These are phyloP conservation scores for Vidua chalybeata DNA, from an alignment of 2,113 vertebrate genomes.

Conservation along the genomic window DNA sequence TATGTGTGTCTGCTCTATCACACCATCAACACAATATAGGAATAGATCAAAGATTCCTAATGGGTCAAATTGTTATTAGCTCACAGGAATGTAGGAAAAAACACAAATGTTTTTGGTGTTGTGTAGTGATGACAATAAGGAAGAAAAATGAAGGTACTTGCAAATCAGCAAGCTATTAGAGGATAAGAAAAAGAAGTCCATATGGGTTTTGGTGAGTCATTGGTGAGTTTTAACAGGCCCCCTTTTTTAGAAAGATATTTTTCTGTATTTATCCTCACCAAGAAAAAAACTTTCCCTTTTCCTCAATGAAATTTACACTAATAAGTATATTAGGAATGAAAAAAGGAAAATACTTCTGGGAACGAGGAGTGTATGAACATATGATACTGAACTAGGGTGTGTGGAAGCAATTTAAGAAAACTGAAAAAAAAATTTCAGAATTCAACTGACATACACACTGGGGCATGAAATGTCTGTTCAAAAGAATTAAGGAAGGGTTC, in stretches of 20 bases:
- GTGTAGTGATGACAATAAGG: neutral
- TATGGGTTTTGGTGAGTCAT: neutral
- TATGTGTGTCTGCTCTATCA: neutral
- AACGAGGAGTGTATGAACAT: neutral
- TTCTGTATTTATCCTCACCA: neutral
- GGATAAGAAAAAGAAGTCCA: neutral
- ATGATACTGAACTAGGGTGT: neutral
- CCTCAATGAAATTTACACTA: neutral
- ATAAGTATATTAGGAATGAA: neutral
- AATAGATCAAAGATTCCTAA: neutral
- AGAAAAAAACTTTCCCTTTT: neutral
- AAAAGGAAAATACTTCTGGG: neutral
- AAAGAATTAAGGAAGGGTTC: neutral
- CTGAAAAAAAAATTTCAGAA: neutral
- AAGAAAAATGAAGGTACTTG: neutral
- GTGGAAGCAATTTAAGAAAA: neutral
- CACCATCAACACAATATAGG: neutral
- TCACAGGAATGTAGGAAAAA: neutral
- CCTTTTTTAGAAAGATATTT: neutral
- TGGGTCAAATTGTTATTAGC: neutral
- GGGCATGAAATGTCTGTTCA: neutral
- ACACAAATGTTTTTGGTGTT: neutral
- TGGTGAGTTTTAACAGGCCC: neutral
- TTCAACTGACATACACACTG: accelerated
- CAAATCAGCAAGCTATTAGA: neutral